These are phyloP conservation scores for Drusus annulatus DNA, from an alignment of 1,140 invertebrate genomes.

Conservation along the genomic window DNA sequence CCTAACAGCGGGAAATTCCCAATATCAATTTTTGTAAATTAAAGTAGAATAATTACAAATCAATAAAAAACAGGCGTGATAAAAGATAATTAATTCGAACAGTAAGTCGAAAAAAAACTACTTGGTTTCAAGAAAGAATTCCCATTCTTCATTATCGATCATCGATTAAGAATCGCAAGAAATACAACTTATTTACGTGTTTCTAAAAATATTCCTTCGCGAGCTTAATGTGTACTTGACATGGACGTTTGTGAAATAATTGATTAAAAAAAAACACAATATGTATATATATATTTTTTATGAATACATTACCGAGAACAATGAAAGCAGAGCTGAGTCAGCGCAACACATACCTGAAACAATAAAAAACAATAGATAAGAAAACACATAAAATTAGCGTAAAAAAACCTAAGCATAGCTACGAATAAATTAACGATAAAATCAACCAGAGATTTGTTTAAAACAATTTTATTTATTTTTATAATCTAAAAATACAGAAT, in stretches of 20 bases:
- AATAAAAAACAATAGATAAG: slow-evolving; percentile 2
- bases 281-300: too few species aligned
- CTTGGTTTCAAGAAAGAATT: neutral
- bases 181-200: neutral
- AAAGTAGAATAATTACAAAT: too few species aligned
- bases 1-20: too few species aligned
- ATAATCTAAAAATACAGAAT: too few species aligned
- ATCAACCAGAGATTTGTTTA: too few species aligned
- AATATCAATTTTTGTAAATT: too few species aligned
- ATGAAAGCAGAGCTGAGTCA: neutral
- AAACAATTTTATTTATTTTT: too few species aligned
- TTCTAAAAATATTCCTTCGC: neutral
- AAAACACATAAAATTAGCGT: neutral
- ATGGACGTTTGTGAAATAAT: neutral
- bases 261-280: neutral
- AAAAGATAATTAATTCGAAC: too few species aligned
- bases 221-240: slow-evolving; percentile 1
- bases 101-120: too few species aligned
- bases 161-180: neutral
- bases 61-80: too few species aligned
- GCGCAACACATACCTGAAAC: slow-evolving; percentile 7
- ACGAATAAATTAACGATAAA: neutral
- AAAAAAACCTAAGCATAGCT: neutral
- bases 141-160: neutral
- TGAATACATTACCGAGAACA: neutral